Base-by-base conservation (phyloP, 1,140 invertebrate genomes). In the Cyphomyrmex costatus region DNA sequence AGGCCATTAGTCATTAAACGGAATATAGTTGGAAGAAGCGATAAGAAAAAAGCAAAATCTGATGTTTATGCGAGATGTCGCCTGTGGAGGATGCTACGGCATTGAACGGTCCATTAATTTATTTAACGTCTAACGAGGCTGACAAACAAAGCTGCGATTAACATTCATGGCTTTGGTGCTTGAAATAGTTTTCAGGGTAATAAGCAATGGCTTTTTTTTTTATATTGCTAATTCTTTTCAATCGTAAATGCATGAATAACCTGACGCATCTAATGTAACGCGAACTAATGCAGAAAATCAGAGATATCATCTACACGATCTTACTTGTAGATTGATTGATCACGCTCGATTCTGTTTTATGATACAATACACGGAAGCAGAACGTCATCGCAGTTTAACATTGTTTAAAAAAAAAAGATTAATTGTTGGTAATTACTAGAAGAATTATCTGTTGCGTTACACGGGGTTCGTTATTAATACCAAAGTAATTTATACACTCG, bases 1-100 rank as follows among this genome's bases (percentile, higher is more conserved):
- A 90, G 33, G 73, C 33, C 61, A 60, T 89, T 80, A 80, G 83
- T 86, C 77, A 88, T 65, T 68, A 19, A 46, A 46, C 19, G 46
- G 58, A 78, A 42, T 78, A 58, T n/a, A 68, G 51, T 33, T 60
- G 53, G 30, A 27, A 70, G 46, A 84, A 30, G 65, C 27, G 24
- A 60, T 80, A 58, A 79, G 30, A 78, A 79, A 27, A 82, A 33
- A 61, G 68, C 42, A 30, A 83, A 60, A 73, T 58, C 19, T 19
- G 24, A 71, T 46, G 53, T 82, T 82, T 73, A 49, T 83, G 27
- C 53, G 30, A 7, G 27, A 73, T 73, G 10, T 8, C 36, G 6
- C 12, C 33, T 70, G 21, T 24, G 61, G 65, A 56, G 33, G 63
- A 80, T 70, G 49, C 14, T 42, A 53, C 49, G 63, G 49, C 78